phyloP scores from a whole-genome alignment of 2,888 invertebrate species.

The Brenthis hecate region DNA sequence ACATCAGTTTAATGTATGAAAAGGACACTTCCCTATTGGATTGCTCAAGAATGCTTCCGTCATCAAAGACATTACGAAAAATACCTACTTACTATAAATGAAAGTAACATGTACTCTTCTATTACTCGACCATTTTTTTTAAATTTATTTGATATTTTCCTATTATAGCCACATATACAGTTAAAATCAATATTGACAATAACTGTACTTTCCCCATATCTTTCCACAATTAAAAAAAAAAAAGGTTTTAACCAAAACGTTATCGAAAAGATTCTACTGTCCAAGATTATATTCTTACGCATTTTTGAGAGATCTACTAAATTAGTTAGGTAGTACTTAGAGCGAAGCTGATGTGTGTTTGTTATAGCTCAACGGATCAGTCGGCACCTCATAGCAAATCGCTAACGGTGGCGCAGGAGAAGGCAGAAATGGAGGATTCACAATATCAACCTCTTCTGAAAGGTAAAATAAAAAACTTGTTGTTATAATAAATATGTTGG shows the following conservation, averaged over 20 bases:
- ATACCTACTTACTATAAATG: no score
- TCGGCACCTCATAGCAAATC: slow-evolving; percentile 76
- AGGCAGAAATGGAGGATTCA: slow-evolving; percentile 70
- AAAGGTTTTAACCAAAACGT: no score
- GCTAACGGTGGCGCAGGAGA: slow-evolving; percentile 70
- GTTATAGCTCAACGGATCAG: slow-evolving; percentile 73
- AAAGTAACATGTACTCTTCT: no score
- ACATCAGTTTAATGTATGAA: not conserved
- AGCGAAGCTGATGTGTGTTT: slow-evolving; percentile 37
- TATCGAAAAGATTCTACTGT: no score
- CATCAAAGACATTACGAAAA: not conserved
- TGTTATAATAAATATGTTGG: no score
- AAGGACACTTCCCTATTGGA: not conserved
- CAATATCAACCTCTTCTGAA: slow-evolving; percentile 79
- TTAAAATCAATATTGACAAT: no score
- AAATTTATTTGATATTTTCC: no score
- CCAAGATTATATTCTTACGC: not conserved
- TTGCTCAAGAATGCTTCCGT: slow-evolving; percentile 17
- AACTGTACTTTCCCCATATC: no score
- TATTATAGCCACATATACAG: no score
- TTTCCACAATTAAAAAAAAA: no score
- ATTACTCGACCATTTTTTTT: no score
- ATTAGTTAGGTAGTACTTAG: not conserved
- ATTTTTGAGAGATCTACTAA: slow-evolving; percentile 21
- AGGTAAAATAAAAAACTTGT: slow-evolving; percentile 51